phyloP scores from a whole-genome alignment of 2,113 vertebrate genomes.

The Monopterus albus region DNA sequence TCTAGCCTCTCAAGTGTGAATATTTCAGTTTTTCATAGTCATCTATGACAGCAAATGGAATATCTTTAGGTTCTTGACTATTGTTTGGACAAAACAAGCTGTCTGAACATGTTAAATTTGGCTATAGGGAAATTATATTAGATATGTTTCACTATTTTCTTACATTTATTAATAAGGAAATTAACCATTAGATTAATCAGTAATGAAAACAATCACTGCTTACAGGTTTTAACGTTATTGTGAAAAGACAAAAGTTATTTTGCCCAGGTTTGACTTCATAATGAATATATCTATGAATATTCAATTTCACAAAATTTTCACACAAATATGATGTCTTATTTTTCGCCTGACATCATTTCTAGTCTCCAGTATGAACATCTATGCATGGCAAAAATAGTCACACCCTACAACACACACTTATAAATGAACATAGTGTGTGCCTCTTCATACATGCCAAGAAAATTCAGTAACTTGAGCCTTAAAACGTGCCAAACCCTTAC shows the following conservation, averaged over 20 bases:
- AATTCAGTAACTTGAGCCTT: too few species aligned
- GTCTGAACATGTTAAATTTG: too few species aligned
- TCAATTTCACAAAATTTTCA: not conserved
- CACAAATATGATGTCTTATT: slow-evolving; percentile 7
- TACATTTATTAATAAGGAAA: too few species aligned
- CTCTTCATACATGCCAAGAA: not conserved
- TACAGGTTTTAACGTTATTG: too few species aligned
- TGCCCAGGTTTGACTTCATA: not conserved
- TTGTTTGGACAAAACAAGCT: too few species aligned
- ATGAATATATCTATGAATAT: not conserved
- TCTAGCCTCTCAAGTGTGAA: too few species aligned
- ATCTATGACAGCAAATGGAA: not conserved
- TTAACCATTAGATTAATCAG: too few species aligned
- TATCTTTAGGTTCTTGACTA: not conserved
- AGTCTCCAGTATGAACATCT: not conserved
- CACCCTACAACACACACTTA: not conserved
- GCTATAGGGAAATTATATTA: too few species aligned
- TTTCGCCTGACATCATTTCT: slow-evolving; percentile 9
- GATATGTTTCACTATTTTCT: too few species aligned
- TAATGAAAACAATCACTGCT: too few species aligned
- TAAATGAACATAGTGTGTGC: too few species aligned
- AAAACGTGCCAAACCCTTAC: not conserved
- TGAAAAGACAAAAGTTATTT: not conserved
- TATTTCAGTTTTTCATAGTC: not conserved
- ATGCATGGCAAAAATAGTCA: not conserved